Base-by-base conservation (phyloP, 92 coral and sea anemone species). In the Actinostola sp. region DNA sequence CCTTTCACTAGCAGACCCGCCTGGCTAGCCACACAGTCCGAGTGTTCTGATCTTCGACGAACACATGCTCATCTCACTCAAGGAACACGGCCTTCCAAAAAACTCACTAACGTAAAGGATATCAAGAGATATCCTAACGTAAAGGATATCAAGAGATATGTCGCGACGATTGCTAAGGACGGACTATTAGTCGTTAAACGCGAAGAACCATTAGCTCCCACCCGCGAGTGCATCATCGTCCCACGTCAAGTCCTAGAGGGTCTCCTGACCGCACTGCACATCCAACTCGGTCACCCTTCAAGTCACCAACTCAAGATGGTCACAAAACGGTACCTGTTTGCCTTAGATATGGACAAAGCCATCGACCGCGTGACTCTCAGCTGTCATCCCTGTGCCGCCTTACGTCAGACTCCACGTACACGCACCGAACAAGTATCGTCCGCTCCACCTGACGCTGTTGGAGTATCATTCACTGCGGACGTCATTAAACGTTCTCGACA, bases 111-210 rank as follows among this genome's bases (percentile, higher is more conserved):
- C 84, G 63, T 84, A n/a, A 79, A 64, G 38, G 84, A 88, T 43
- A 84, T 84, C 36, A 80, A 89, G 68, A 43, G 82, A 2, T 89
- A 80, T 29, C 69, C 80, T 2, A 76, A n/a, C n/a, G n/a, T n/a
- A n/a, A n/a, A n/a, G n/a, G n/a, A n/a, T n/a, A n/a, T n/a, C n/a
- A n/a, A n/a, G n/a, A n/a, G n/a, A n/a, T n/a, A 84, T 24, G 82
- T 84, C 27, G 84, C 81, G 2, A 67, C 93, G 0, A 35, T 85
- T 8, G 85, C 82, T 4, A 16, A 39, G 0, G 88, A 89, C 60
- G 88, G 88, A 51, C 62, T 89, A 21, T 82, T 89, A 7, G 82
- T 89, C 38, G 90, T 84, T 2, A 71, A 75, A 27, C 87, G 89
- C 2, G 36, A 69, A 33, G 84, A 80, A n/a, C 89, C 89, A 10